phyloP scores from a whole-genome alignment of 2,888 invertebrate genomes.

The Rhaphigaster nebulosa region DNA sequence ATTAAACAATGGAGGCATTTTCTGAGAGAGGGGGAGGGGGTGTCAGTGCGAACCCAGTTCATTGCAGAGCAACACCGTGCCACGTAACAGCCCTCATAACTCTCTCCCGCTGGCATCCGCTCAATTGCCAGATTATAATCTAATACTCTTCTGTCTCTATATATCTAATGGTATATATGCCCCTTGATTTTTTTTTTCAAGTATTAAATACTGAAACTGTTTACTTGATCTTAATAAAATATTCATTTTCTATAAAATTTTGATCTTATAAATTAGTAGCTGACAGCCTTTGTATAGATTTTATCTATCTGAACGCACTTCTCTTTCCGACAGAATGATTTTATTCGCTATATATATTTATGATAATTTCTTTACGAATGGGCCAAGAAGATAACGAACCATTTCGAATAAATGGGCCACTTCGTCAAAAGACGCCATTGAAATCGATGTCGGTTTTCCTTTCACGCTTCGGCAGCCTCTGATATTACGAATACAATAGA shows the following conservation, averaged over 20 bases:
- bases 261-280: neutral
- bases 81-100: conserved; percentile 51
- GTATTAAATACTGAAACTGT: neutral
- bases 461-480: neutral
- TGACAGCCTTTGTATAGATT: neutral
- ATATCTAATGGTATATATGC: neutral
- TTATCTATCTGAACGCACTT: neutral
- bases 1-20: conserved; percentile 10
- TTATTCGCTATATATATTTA: neutral
- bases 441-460: neutral
- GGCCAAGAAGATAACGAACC: neutral
- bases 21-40: neutral
- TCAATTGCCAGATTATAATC: conserved; percentile 59
- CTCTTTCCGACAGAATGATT: neutral
- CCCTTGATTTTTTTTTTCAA: neutral
- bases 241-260: neutral
- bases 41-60: neutral
- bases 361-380: neutral
- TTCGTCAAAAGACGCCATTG: neutral
- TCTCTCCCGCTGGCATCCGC: conserved; percentile 47
- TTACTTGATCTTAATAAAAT: neutral
- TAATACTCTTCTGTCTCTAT: conserved; percentile 54
- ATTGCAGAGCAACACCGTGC: neutral
- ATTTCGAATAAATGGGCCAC: neutral
- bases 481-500: neutral